These are phyloP conservation scores for Telmatochromis sp. DNA, from an alignment of 2,113 vertebrate species.

Conservation along the genomic window DNA sequence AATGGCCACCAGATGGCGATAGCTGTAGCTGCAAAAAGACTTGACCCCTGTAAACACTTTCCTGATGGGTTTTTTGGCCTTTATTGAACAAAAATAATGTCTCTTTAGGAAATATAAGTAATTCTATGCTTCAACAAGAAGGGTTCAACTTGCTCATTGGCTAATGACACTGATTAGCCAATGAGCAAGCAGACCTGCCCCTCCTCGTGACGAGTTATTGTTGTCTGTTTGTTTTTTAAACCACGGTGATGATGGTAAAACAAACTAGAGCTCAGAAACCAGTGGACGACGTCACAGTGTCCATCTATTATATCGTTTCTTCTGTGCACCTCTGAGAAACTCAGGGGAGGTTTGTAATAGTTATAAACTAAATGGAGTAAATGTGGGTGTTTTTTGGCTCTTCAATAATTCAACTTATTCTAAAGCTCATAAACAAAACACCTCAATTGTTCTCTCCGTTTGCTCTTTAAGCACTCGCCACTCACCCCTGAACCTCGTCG, in stretches of 20 bases:
- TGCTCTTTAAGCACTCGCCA: accelerated
- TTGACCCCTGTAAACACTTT: neutral
- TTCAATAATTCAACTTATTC: neutral
- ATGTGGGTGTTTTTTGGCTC: neutral
- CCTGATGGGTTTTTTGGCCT: neutral
- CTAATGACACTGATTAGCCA: neutral
- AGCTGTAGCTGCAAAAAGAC: neutral
- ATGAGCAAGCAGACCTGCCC: neutral
- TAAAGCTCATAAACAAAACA: neutral
- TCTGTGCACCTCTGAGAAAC: neutral
- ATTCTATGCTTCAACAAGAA: neutral
- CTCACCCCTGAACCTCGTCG: constrained; percentile 92
- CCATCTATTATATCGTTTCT: neutral
- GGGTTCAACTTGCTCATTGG: neutral
- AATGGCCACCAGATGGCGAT: neutral
- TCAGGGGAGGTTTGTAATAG: neutral
- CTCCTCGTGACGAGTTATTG: neutral
- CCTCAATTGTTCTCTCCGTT: accelerated
- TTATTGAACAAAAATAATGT: neutral
- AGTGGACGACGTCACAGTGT: neutral
- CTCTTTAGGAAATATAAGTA: neutral
- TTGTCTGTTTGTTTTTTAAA: neutral
- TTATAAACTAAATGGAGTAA: neutral
- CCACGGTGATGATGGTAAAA: neutral
- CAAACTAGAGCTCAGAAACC: neutral